A percentile compares a stretch with the other conserved stretches of the same genome.
Evolutionary conservation across 2,797 vertebrate species (phyloP).

Genomic region (Craterocephalus amniculus): DNA sequence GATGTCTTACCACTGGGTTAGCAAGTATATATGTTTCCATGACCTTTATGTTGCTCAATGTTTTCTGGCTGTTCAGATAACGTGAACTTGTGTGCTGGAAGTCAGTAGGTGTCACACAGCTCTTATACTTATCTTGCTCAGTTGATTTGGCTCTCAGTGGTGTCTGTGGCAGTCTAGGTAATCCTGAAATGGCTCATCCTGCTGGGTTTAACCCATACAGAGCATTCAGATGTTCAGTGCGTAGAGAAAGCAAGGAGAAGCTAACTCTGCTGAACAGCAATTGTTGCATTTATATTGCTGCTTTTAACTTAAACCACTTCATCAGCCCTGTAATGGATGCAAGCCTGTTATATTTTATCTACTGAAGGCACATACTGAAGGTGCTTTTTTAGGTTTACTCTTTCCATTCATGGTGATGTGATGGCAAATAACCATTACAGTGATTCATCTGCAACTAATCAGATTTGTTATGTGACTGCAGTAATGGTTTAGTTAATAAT

Average conservation of each 20-base stretch:
- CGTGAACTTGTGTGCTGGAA: neutral
- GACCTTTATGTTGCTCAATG: neutral
- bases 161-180: neutral
- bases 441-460: neutral
- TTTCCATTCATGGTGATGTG: slow-evolving; percentile 25
- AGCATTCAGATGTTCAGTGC: neutral
- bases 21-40: neutral
- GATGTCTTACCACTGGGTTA: neutral
- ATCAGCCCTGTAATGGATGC: neutral
- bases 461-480: neutral
- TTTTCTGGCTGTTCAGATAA: neutral
- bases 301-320: too few relatives aligned
- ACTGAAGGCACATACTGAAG: neutral
- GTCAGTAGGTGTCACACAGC: neutral
- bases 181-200: neutral
- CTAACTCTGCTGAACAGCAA: neutral
- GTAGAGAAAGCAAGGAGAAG: neutral
- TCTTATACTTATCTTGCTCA: neutral
- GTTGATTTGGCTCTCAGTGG: neutral
- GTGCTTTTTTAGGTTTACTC: neutral
- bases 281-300: neutral
- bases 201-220: neutral
- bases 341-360: neutral
- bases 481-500: neutral
- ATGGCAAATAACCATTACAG: slow-evolving; percentile 59